Evolutionary conservation across 2,888 invertebrate species (phyloP).

Genomic region (Spicauda simplicius): DNA sequence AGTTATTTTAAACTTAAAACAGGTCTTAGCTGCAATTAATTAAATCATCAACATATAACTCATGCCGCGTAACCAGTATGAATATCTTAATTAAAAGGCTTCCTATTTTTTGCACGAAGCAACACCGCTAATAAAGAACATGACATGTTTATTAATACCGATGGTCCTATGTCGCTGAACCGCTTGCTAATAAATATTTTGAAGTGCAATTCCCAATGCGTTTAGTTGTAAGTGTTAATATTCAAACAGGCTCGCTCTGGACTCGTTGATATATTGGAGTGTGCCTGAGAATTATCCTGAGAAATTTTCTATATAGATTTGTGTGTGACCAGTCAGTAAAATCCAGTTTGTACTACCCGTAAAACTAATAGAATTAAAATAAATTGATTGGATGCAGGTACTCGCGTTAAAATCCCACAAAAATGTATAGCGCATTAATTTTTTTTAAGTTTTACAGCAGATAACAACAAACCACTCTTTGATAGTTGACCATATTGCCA

Average conservation of each 20-base stretch:
- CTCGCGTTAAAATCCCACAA: too few species aligned
- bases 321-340: too few species aligned
- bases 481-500: too few species aligned
- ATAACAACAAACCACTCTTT: too few species aligned
- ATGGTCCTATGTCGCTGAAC: constrained; percentile 3
- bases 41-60: background rate
- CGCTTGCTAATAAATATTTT: constrained; percentile 19
- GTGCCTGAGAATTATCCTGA: background rate
- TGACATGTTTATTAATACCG: constrained; percentile 5
- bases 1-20: background rate
- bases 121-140: background rate
- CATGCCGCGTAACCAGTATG: background rate
- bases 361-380: too few species aligned
- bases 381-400: too few species aligned
- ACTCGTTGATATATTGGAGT: background rate
- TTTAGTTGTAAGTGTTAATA: constrained; percentile 19
- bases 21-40: background rate
- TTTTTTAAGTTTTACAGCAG: too few species aligned
- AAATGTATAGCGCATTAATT: too few species aligned
- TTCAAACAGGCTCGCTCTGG: constrained; percentile 5
- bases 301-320: background rate
- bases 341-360: too few species aligned
- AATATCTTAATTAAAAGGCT: background rate
- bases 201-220: background rate
- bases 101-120: background rate